Evolutionary conservation across 2,888 invertebrate genomes (phyloP).

Genomic region (Callimorpha dominula): DNA sequence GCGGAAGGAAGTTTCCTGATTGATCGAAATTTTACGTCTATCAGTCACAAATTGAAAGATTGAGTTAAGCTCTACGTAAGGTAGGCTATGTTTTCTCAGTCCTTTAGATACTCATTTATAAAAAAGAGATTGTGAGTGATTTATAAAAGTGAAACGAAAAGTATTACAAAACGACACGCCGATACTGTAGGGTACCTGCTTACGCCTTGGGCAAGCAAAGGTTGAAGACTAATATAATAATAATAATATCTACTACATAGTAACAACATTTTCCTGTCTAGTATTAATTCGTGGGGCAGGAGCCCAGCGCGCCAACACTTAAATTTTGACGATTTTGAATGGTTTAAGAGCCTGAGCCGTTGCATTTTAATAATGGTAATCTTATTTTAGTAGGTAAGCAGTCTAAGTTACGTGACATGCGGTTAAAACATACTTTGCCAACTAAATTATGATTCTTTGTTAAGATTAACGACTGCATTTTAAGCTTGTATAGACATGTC

Average conservation of each 20-base stretch:
- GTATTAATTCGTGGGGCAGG: too few relatives aligned
- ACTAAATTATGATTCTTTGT: constrained; percentile 3
- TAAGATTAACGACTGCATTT: constrained; percentile 8
- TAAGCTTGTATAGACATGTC: constrained; percentile 17
- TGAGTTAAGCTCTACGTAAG: too few relatives aligned
- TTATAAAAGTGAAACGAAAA: too few relatives aligned
- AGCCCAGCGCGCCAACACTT: too few relatives aligned
- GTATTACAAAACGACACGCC: not conserved
- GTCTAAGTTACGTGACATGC: not conserved
- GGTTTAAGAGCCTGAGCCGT: not conserved
- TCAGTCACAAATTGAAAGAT: not conserved
- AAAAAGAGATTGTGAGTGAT: not conserved
- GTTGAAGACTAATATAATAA: not conserved
- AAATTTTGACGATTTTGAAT: not conserved
- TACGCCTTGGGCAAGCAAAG: too few relatives aligned
- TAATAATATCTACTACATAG: not conserved
- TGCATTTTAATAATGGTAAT: not conserved
- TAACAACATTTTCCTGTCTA: too few relatives aligned
- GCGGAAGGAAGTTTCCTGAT: not conserved
- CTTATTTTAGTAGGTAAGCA: not conserved
- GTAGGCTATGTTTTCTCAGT: not conserved
- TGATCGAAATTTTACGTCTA: not conserved
- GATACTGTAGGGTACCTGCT: not conserved
- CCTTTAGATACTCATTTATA: not conserved
- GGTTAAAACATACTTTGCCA: not conserved